Evolutionary conservation across 2,888 invertebrate genomes (phyloP).

Genomic region (Altica lythri): DNA sequence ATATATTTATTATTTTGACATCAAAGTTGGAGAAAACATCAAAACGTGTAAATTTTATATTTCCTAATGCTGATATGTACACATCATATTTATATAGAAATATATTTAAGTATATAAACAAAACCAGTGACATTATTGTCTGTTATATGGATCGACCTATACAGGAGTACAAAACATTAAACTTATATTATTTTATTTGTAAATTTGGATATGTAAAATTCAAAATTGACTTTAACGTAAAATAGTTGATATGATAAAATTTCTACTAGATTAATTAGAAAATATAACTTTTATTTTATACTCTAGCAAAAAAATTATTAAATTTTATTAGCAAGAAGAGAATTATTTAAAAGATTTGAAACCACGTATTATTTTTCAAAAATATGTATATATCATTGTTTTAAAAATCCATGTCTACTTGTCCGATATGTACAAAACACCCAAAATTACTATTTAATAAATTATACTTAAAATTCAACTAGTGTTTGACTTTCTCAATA

Average conservation of each 20-base stretch:
- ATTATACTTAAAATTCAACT: conserved; percentile 56
- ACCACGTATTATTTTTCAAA: conserved; percentile 36
- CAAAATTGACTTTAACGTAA: too few relatives aligned
- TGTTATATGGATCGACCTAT: not conserved
- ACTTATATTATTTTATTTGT: conserved; percentile 9
- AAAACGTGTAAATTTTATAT: too few relatives aligned
- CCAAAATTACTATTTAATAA: conserved; percentile 53
- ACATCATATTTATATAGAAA: too few relatives aligned
- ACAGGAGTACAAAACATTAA: not conserved
- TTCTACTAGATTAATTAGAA: not conserved
- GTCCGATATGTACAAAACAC: conserved; percentile 49
- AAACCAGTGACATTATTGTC: conserved; percentile 14
- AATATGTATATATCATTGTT: conserved; percentile 37
- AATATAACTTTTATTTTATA: not conserved
- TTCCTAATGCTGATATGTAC: too few relatives aligned
- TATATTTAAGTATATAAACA: too few relatives aligned
- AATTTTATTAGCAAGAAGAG: conserved; percentile 2
- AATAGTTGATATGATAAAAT: not conserved
- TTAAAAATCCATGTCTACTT: conserved; percentile 37
- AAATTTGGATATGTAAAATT: conserved; percentile 14
- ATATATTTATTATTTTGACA: too few relatives aligned
- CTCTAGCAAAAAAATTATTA: conserved; percentile 4
- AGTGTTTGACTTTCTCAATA: conserved; percentile 44
- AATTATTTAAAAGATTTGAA: conserved; percentile 22
- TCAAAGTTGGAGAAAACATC: too few relatives aligned